A percentile compares a stretch with the other conserved stretches of the same genome.
Conservation (phyloP, 2,797 vertebrate species). For the Cottoperca gobio region DNA sequence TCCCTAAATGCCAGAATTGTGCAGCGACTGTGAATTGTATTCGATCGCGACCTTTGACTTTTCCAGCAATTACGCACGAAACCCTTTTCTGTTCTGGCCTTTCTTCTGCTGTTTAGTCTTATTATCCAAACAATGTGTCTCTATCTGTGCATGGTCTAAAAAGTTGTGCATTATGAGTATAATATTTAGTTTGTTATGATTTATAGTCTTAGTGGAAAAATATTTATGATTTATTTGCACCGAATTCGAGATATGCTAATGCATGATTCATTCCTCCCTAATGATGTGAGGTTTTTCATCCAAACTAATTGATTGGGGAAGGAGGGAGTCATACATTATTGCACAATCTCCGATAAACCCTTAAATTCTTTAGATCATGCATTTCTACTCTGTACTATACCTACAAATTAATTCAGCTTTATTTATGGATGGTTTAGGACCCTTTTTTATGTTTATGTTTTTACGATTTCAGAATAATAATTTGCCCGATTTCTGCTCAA, state of each 20-base stretch:
- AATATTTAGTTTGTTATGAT: constrained; percentile 21
- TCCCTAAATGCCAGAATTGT: constrained; percentile 38
- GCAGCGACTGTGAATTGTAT: constrained; percentile 17
- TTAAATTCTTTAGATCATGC: constrained; percentile 42
- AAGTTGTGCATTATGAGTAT: not conserved
- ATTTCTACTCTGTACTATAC: constrained; percentile 24
- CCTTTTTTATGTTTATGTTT: not conserved
- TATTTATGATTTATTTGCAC: constrained; percentile 50
- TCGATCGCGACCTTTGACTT: constrained; percentile 45
- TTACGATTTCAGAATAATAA: not conserved
- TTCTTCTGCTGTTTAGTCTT: not conserved
- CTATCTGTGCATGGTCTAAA: not conserved
- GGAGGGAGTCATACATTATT: constrained; percentile 65
- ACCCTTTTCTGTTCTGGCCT: not conserved
- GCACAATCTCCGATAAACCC: constrained; percentile 41
- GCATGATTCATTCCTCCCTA: constrained; percentile 62
- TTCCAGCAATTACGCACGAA: constrained; percentile 43
- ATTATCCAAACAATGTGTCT: not conserved
- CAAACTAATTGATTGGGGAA: constrained; percentile 68
- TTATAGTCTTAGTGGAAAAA: constrained; percentile 9
- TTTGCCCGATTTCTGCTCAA: not conserved
- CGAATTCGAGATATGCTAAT: constrained; percentile 47
- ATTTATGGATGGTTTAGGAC: too few species aligned
- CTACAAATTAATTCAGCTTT: too few species aligned
- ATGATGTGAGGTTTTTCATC: constrained; percentile 52